phyloP scores from a whole-genome alignment of 2,113 vertebrate species.

The Rhynchomys soricoides region DNA sequence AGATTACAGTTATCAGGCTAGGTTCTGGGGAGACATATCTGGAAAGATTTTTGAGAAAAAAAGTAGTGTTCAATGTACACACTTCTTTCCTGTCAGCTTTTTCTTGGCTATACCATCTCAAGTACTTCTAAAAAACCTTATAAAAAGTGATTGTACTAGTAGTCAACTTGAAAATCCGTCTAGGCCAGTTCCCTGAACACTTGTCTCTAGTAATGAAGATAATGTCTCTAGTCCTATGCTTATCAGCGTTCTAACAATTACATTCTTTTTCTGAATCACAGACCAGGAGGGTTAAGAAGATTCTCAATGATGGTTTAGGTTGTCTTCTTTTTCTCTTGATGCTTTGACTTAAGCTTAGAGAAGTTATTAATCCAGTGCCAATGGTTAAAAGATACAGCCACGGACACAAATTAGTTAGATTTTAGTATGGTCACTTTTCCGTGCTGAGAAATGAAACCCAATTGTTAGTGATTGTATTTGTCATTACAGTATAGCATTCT shows the following conservation, averaged over 20 bases:
- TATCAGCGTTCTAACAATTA: neutral
- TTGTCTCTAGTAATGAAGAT: constrained; percentile 21
- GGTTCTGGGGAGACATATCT: neutral
- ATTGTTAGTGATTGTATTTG: neutral
- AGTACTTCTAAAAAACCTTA: constrained; percentile 4
- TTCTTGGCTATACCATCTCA: constrained; percentile 33
- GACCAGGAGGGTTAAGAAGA: neutral
- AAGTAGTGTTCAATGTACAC: neutral
- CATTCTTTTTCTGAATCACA: neutral
- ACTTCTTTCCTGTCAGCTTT: constrained; percentile 16
- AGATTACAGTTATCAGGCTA: neutral
- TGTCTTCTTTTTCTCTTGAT: neutral
- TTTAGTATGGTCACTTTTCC: neutral
- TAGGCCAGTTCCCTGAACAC: neutral
- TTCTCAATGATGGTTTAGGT: neutral
- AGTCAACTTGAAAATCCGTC: neutral
- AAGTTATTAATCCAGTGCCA: neutral
- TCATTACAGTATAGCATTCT: neutral
- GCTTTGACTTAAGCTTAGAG: neutral
- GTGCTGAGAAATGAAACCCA: neutral
- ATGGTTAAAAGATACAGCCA: neutral
- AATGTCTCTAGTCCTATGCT: neutral
- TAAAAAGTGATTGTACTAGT: constrained; percentile 23
- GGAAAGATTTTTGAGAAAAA: constrained; percentile 47
- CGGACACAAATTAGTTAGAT: neutral